Percentiles rank a stretch among this genome's conserved stretches.
These are phyloP conservation scores for Trissolcus basalis DNA, from an alignment of 1,140 invertebrate species.

Conservation along the genomic window DNA sequence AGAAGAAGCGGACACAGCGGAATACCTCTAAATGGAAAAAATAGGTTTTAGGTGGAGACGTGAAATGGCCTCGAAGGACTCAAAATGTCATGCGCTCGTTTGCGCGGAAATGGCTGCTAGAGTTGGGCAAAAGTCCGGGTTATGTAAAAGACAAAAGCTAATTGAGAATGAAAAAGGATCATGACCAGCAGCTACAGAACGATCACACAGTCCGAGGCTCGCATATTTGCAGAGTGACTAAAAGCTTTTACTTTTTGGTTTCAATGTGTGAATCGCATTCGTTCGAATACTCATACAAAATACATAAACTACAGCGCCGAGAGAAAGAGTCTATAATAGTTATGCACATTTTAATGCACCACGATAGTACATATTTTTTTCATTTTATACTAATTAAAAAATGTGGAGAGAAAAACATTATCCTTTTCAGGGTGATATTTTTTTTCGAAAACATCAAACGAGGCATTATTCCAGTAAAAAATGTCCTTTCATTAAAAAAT, in stretches of 20 bases:
- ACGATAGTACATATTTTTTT: too few species aligned
- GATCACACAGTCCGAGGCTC: constrained; percentile 58
- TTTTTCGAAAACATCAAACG: too few species aligned
- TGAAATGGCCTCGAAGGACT: constrained; percentile 33
- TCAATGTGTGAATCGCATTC: constrained; percentile 65
- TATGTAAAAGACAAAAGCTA: constrained; percentile 35
- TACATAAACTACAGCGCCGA: too few species aligned
- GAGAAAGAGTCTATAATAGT: too few species aligned
- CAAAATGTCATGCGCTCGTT: constrained; percentile 50
- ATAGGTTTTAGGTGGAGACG: constrained; percentile 9
- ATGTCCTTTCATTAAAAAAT: too few species aligned
- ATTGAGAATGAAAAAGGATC: constrained; percentile 9
- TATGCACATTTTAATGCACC: too few species aligned
- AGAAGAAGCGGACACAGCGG: constrained; percentile 30
- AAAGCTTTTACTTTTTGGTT: constrained; percentile 69
- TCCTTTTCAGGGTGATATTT: too few species aligned
- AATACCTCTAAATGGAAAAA: constrained; percentile 28
- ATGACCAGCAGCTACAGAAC: constrained; percentile 22
- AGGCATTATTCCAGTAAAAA: too few species aligned
- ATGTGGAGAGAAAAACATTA: too few species aligned
- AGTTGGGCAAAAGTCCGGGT: constrained; percentile 11
- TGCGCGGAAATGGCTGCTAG: constrained; percentile 32
- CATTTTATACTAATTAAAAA: too few species aligned
- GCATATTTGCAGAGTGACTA: constrained; percentile 68
- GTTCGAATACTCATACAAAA: constrained; percentile 52